A percentile compares a stretch with the other conserved stretches of the same genome.
These are phyloP conservation scores for Brienomyrus longianalis DNA, from an alignment of 2,113 vertebrate species.

Conservation along the genomic window DNA sequence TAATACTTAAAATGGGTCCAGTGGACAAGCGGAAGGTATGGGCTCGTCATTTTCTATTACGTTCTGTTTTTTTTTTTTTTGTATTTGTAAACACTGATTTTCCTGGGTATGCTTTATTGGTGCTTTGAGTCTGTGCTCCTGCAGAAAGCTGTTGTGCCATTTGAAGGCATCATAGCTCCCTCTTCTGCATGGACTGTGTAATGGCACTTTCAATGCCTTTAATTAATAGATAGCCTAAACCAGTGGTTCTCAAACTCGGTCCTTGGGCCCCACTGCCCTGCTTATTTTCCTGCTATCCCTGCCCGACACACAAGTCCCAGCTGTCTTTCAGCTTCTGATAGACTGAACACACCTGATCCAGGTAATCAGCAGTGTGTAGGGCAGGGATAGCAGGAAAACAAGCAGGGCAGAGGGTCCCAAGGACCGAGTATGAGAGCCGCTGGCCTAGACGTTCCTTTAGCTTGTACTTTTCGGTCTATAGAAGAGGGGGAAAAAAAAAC, in stretches of 20 bases:
- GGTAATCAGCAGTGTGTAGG: too few relatives aligned
- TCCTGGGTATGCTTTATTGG: not conserved
- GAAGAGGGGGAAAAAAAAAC: not conserved
- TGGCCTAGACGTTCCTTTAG: not conserved
- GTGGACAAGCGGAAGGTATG: slow-evolving; percentile 97
- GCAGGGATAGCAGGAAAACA: too few relatives aligned
- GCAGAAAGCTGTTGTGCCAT: not conserved
- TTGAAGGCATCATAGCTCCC: not conserved
- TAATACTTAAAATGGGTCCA: slow-evolving; percentile 98
- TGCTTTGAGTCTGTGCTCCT: not conserved
- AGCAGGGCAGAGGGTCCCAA: too few relatives aligned
- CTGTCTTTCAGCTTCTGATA: too few relatives aligned
- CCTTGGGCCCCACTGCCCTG: too few relatives aligned
- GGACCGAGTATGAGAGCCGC: too few relatives aligned
- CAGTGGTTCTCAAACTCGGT: too few relatives aligned
- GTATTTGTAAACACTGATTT: not conserved
- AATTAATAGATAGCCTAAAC: not conserved
- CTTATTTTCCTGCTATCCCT: too few relatives aligned
- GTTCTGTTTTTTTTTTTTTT: not conserved
- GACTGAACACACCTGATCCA: too few relatives aligned
- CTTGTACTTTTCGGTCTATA: not conserved
- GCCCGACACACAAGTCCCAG: too few relatives aligned
- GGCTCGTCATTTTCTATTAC: not conserved
- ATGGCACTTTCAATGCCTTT: not conserved
- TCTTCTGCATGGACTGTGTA: not conserved